Base-by-base conservation (phyloP, 2,888 invertebrate species). In the Troilus luridus region DNA sequence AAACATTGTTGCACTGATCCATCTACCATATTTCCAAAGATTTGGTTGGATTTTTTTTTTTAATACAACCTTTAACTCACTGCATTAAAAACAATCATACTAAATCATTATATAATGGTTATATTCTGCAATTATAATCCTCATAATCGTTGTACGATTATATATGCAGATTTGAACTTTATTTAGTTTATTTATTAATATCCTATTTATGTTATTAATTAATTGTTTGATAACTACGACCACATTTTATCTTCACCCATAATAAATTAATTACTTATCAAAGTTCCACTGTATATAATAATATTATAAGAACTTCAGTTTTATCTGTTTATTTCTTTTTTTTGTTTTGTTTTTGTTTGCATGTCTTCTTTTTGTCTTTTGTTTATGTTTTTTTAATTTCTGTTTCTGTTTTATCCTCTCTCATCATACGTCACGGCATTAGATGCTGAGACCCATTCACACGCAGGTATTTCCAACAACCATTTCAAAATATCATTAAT, bases 361-460 rank as follows among this genome's bases (percentile, higher is more conserved):
- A 72, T 90, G 62, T 62, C 64, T 90, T 90, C 72, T 77, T 90
- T 56, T 90, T 90, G 90, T 88, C 90, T 90, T 90, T 60, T 90
- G 85, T 56, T 90, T 58, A 90, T 90, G 90, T 77, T 90, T 91
- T 41, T 60, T 88, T 88, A 91, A 90, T 92, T 85, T 91, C 91
- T 93, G 90, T 91, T 92, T 92, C 90, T 91, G 91, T 91, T 92
- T 92, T 88, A 92, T 91, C 92, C 91, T 92, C 92, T 91, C 92
- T 91, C 92, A 91, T 91, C 91, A 90, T 92, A 91, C 91, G 64
- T 91, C 92, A 85, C 90, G 88, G 64, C 91, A 85, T 88, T 88
- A 91, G 92, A 92, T 88, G 91, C 91, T 88, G 92, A 92, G 81
- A 62, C 90, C 59, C 92, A 92, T 81, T 89, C 89, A 72, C 91